Evolutionary conservation across 2,113 vertebrate species (phyloP), one percentile per base, ranked within the genome.

Genomic region (Phocoena phocoena): DNA sequence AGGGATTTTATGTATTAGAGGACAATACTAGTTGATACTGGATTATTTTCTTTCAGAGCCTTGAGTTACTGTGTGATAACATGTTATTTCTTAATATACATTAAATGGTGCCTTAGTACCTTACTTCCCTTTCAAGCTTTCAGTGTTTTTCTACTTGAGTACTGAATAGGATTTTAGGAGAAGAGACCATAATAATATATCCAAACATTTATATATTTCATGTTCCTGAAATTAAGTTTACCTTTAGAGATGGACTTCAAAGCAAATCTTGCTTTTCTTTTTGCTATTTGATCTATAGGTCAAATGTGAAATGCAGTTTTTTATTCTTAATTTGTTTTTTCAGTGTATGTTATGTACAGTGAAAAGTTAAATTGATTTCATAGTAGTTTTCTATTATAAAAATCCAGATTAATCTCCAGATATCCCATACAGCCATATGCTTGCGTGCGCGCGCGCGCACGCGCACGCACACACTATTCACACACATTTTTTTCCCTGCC

Each of bases 201-300:
- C 50, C n/a, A 97, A 62, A 62, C 7, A 81, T 15, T 90, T 89
- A 41, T 0, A 14, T 33, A 47, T 94, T 83, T 91, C 8, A n/a
- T 91, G 55, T 58, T 68, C 28, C 23, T 90, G 55, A 88, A 79
- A 79, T 96, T 81, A 94, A 73, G 11, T 93, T 85, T 94, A 21
- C 74, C 25, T 86, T 41, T 38, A 94, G 33, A 94, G 36, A 65
- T 91, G 36, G 10, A 41, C 50, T 73, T 77, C 68, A 95, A 77
- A 95, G 83, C 41, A 94, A 76, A 50, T 77, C 21, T 60, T 93
- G 17, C 25, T 77, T 67, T 82, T 80, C 8, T 60, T 93, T 79
- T 88, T 96, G 36, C 28, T 68, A 0, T 88, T 96, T 87, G 36
- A 82, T 90, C 5, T 44, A 1, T 38, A 86, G 50, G 38, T 94